These are phyloP conservation scores for Trachurus trachurus DNA, from an alignment of 2,797 vertebrate genomes.

Conservation along the genomic window DNA sequence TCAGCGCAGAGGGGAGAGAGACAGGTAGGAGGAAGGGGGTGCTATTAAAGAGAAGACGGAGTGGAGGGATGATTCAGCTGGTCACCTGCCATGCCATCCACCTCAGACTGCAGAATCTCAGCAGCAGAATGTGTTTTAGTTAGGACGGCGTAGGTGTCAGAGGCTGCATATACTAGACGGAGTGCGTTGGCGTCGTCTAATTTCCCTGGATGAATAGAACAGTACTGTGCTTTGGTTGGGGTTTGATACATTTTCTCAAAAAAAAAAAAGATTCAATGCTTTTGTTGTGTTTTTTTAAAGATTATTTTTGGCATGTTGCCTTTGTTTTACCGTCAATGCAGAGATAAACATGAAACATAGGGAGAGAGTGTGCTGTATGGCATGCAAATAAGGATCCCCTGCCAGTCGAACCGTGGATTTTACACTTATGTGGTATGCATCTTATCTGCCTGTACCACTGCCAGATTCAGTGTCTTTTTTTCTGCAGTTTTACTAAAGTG, in stretches of 20 bases:
- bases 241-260: slow-evolving; percentile 40
- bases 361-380: no score
- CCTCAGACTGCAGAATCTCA: slow-evolving; percentile 65
- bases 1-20: slow-evolving; percentile 62
- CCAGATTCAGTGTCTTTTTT: background rate
- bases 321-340: background rate
- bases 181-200: slow-evolving; percentile 57
- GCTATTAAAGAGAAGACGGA: slow-evolving; percentile 77
- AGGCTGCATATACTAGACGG: slow-evolving; percentile 57
- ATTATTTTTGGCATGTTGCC: background rate
- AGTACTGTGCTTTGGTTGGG: slow-evolving; percentile 29
- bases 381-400: background rate
- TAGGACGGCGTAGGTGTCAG: slow-evolving; percentile 66
- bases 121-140: slow-evolving; percentile 68
- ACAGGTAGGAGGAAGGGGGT: slow-evolving; percentile 73
- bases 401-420: background rate
- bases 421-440: no score
- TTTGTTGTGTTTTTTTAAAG: background rate
- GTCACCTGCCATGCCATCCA: slow-evolving; percentile 72
- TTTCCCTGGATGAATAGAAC: slow-evolving; percentile 58
- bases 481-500: slow-evolving; percentile 16
- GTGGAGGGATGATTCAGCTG: slow-evolving; percentile 75
- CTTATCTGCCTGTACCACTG: no score
- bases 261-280: background rate
- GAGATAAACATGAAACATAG: background rate